Conservation (phyloP, 1,140 invertebrate species). For the Daktulosphaira vitifoliae region DNA sequence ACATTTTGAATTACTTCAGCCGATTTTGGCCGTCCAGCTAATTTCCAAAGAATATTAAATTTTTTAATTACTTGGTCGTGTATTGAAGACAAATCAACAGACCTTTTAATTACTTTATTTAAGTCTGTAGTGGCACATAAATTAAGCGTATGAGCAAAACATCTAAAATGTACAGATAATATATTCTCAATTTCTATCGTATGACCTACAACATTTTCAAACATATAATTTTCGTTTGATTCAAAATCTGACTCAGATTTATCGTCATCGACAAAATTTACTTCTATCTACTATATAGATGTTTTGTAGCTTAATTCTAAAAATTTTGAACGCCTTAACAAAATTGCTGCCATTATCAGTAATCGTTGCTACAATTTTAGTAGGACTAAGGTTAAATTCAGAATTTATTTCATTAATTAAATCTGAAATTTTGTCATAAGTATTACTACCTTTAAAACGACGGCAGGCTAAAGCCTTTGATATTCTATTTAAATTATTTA, state of each 20-base stretch:
- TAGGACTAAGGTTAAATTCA: too few species aligned
- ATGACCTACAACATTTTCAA: not conserved
- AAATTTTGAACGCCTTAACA: too few species aligned
- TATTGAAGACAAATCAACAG: not conserved
- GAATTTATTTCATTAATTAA: too few species aligned
- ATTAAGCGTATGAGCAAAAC: not conserved
- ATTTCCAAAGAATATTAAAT: conserved; percentile 4
- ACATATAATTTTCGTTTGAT: not conserved
- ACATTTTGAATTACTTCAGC: not conserved
- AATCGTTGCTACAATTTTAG: too few species aligned
- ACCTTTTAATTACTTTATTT: too few species aligned
- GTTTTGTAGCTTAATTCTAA: too few species aligned
- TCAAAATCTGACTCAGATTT: not conserved
- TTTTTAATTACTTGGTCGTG: conserved; percentile 4
- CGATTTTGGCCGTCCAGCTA: not conserved
- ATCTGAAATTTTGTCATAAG: too few species aligned
- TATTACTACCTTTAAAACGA: too few species aligned
- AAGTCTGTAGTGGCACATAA: not conserved
- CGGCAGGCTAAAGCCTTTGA: too few species aligned
- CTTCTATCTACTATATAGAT: too few species aligned
- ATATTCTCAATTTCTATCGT: not conserved
- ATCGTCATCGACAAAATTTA: not conserved
- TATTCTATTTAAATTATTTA: too few species aligned
- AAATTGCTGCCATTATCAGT: too few species aligned
- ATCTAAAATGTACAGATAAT: not conserved